phyloP scores from a whole-genome alignment of 2,888 invertebrate genomes.

The Zygogramma bicolorata region DNA sequence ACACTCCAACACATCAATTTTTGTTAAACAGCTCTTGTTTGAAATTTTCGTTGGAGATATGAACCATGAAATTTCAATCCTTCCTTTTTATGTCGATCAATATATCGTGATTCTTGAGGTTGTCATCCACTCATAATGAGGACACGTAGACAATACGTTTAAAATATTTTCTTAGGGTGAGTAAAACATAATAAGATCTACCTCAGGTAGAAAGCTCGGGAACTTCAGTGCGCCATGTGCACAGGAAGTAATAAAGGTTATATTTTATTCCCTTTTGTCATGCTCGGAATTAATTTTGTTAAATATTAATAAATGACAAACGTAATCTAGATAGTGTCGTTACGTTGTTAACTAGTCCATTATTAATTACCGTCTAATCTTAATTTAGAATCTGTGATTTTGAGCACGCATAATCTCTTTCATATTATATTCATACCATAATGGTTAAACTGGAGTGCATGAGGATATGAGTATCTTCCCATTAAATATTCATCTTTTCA shows the following conservation, averaged over 20 bases:
- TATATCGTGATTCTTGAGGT: constrained; percentile 7
- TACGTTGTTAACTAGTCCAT: constrained; percentile 64
- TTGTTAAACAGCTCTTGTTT: too few relatives aligned
- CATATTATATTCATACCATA: constrained; percentile 33
- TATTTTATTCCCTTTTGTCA: constrained; percentile 63
- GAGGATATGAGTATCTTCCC: constrained; percentile 2
- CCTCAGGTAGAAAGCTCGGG: constrained; percentile 59
- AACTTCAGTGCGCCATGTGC: constrained; percentile 58
- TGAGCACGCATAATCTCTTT: constrained; percentile 56
- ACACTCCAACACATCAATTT: too few relatives aligned
- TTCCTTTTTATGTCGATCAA: background rate
- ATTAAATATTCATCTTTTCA: constrained; percentile 3
- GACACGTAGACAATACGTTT: constrained; percentile 32
- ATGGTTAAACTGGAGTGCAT: constrained; percentile 22
- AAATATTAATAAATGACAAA: constrained; percentile 67
- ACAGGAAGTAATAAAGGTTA: constrained; percentile 62
- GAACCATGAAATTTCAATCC: background rate
- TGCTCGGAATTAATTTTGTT: constrained; percentile 62
- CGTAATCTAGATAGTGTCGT: constrained; percentile 65
- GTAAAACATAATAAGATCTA: constrained; percentile 41
- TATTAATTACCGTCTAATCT: constrained; percentile 65
- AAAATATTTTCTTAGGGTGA: constrained; percentile 42
- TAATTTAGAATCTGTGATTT: constrained; percentile 65
- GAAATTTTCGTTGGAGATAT: background rate
- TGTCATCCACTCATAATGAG: constrained; percentile 21